A percentile compares a stretch with the other conserved stretches of the same genome.
phyloP scores from a whole-genome alignment of 2,888 invertebrate genomes.

The Epirrita christyi region DNA sequence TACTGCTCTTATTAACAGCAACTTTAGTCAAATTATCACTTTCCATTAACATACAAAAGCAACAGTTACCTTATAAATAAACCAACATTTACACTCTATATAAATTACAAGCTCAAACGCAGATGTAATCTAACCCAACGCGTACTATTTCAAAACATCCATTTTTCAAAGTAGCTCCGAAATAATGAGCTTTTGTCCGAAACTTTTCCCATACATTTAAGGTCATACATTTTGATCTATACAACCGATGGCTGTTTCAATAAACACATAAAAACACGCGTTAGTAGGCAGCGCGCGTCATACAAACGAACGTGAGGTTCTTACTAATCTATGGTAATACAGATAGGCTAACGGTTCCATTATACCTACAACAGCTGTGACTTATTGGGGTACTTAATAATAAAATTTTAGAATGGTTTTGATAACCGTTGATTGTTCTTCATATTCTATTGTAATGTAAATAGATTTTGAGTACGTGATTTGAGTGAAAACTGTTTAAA shows the following conservation, averaged over 20 bases:
- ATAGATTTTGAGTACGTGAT: background rate
- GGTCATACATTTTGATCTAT: slow-evolving; percentile 63
- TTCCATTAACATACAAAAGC: background rate
- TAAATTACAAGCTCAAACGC: slow-evolving; percentile 20
- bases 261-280: slow-evolving; percentile 78
- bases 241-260: slow-evolving; percentile 75
- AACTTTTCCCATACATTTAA: slow-evolving; percentile 44
- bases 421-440: slow-evolving; percentile 27
- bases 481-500: background rate
- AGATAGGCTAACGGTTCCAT: slow-evolving; percentile 55
- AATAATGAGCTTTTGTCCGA: slow-evolving; percentile 43
- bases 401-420: slow-evolving; percentile 38
- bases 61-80: slow-evolving; percentile 19
- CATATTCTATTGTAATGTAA: slow-evolving; percentile 13
- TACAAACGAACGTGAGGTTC: slow-evolving; percentile 63
- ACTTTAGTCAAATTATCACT: background rate
- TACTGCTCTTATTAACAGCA: too few species aligned
- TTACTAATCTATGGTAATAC: slow-evolving; percentile 57
- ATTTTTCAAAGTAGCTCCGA: slow-evolving; percentile 39
- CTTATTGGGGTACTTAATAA: slow-evolving; percentile 35
- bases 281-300: slow-evolving; percentile 68
- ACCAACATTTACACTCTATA: slow-evolving; percentile 21
- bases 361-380: slow-evolving; percentile 52
- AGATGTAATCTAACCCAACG: slow-evolving; percentile 28
- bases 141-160: slow-evolving; percentile 36